Evolutionary conservation across 2,113 vertebrate genomes (phyloP).

Genomic region (Antechinus flavipes): DNA sequence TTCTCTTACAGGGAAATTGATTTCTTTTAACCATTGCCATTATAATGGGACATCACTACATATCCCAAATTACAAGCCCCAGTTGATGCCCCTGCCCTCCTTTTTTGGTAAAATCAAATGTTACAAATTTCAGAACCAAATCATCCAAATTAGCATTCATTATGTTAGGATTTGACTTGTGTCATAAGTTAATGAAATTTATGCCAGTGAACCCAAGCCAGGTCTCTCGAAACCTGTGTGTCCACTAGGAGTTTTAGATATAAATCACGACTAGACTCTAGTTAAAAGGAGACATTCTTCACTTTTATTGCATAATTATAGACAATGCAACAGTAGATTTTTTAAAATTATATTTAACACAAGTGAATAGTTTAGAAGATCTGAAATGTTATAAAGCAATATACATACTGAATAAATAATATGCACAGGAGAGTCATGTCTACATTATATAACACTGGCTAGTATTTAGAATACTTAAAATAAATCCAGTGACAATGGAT

Average conservation of each 20-base stretch:
- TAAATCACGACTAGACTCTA: conserved; percentile 39
- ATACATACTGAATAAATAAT: conserved; percentile 92
- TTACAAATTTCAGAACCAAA: not conserved
- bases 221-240: not conserved
- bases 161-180: not conserved
- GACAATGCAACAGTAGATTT: conserved; percentile 83
- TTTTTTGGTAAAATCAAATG: not conserved
- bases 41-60: not conserved
- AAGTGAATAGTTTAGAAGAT: conserved; percentile 95
- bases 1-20: not conserved
- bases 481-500: conserved; percentile 97
- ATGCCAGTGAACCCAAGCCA: conserved; percentile 21
- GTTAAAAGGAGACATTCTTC: conserved; percentile 32
- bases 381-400: conserved; percentile 92
- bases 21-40: not conserved
- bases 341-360: conserved; percentile 95
- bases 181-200: conserved; percentile 2
- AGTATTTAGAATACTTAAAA: conserved; percentile 91
- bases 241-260: not conserved
- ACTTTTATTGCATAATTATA: conserved; percentile 67
- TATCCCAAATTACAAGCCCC: not conserved
- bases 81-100: not conserved
- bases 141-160: not conserved
- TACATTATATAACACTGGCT: conserved; percentile 93
- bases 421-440: conserved; percentile 93